phyloP scores from a whole-genome alignment of 1,140 invertebrate genomes.

The Drosophila sechellia region DNA sequence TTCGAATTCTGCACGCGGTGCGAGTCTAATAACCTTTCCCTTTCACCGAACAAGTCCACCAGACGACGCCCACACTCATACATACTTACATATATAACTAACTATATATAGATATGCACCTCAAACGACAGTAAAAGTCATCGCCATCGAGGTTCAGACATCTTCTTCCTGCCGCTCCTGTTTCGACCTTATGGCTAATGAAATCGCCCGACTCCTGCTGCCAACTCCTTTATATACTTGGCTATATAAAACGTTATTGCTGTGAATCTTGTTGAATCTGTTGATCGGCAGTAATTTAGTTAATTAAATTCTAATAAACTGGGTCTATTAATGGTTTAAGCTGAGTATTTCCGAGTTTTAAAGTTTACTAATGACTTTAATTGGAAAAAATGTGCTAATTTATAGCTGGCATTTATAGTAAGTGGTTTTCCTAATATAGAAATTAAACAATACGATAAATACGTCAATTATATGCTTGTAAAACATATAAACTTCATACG shows the following conservation, averaged over 20 bases:
- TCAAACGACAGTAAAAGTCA: conserved; percentile 42
- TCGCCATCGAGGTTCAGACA: conserved; percentile 27
- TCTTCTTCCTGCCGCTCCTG: conserved; percentile 56
- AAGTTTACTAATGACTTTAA: too few species aligned
- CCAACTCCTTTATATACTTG: conserved; percentile 6
- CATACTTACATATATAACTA: neutral
- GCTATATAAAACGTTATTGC: neutral
- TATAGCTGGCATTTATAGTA: too few species aligned
- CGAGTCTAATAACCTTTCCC: conserved; percentile 79
- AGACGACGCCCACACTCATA: conserved; percentile 46
- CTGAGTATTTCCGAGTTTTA: too few species aligned
- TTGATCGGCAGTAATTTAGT: neutral
- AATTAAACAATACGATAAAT: too few species aligned
- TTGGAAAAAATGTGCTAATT: too few species aligned
- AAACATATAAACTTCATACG: too few species aligned
- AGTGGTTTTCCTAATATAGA: too few species aligned
- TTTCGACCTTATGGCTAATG: conserved; percentile 54
- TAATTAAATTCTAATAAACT: neutral
- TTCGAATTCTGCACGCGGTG: conserved; percentile 14
- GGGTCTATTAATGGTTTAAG: too few species aligned
- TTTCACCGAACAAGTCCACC: conserved; percentile 51
- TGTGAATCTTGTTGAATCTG: neutral
- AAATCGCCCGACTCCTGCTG: conserved; percentile 46
- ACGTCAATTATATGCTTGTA: too few species aligned
- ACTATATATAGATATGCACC: conserved; percentile 1